Evolutionary conservation across 1,140 invertebrate species (phyloP).

Genomic region (Euura saliciscinereae): DNA sequence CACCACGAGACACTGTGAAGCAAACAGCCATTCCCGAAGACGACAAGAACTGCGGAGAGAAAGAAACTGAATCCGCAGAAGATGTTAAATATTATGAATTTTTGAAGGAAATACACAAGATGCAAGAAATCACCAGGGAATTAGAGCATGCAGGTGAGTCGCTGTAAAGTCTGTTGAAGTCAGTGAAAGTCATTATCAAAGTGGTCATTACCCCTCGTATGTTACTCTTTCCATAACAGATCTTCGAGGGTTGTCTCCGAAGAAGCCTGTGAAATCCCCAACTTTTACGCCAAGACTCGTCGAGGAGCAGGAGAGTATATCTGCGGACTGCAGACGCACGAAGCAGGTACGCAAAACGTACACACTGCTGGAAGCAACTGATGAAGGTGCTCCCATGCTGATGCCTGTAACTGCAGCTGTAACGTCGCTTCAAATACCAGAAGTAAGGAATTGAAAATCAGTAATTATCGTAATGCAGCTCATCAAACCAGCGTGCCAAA

Average conservation of each 20-base stretch:
- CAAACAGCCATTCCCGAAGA: neutral
- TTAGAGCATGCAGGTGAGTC: neutral
- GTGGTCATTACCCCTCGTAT: no score
- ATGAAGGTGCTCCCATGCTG: neutral
- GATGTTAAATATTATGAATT: slow-evolving; percentile 9
- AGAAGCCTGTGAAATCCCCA: neutral
- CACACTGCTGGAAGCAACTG: neutral
- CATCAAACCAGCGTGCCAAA: neutral
- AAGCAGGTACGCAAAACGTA: neutral
- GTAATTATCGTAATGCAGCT: neutral
- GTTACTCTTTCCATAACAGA: neutral
- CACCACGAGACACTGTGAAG: neutral
- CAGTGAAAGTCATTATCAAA: no score
- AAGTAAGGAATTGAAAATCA: neutral
- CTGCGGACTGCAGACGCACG: neutral
- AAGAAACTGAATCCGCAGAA: neutral
- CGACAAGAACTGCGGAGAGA: neutral
- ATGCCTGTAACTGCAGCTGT: neutral
- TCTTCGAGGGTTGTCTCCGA: neutral
- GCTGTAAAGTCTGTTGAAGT: neutral
- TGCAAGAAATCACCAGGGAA: slow-evolving; percentile 3
- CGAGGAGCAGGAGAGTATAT: neutral
- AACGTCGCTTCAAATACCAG: neutral
- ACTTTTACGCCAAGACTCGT: neutral
- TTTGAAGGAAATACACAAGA: slow-evolving; percentile 9